Base-by-base conservation (phyloP, 2,888 invertebrate species). In the Sesia apiformis region DNA sequence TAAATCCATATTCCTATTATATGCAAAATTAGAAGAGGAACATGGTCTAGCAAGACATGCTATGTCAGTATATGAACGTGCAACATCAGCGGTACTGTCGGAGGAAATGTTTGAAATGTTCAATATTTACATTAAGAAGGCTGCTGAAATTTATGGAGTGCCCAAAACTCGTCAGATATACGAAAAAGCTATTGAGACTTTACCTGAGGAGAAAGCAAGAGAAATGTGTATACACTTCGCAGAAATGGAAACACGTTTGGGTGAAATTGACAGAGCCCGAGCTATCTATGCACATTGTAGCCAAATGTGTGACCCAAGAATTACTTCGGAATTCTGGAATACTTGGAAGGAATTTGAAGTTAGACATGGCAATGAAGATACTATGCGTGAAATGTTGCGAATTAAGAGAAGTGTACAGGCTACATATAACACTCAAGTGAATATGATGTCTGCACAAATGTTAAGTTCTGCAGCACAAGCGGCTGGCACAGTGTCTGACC, bases 281-380 rank as follows among this genome's bases (percentile, higher is more conserved):
- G 98, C 98, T 1, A 96, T 99, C 69, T 99, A 99, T 78, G 96
- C 96, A 0, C 98, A 99, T 81, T 98, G 98, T 74, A 98, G 98
- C 67, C 99, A 99, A 91, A 97, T 99, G 83, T 99, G 98, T 83
- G 99, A 99, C 91, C 99, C 99, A 2, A 93, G 99, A 76, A 98
- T 98, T 5, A 97, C 97, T 4, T 93, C 93, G 0, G 95, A 96
- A 56, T 99, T 99, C 82, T 99, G 99, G 99, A 96, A 97, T 74
- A 96, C 96, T 1, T 99, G 99, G 99, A 98, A 98, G 79, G 98
- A 99, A 72, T 99, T 99, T 89, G 99, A 99, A 90, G 97, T 99
- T 23, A 93, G 97, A 52, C 99, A 99, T 84, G 99, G 99, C 8
- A 99, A 99, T 85, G 99, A 99, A 81, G 99, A 99, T 74, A 99